These are phyloP conservation scores for Malurus splendens DNA, from an alignment of 2,797 vertebrate genomes.

Conservation along the genomic window DNA sequence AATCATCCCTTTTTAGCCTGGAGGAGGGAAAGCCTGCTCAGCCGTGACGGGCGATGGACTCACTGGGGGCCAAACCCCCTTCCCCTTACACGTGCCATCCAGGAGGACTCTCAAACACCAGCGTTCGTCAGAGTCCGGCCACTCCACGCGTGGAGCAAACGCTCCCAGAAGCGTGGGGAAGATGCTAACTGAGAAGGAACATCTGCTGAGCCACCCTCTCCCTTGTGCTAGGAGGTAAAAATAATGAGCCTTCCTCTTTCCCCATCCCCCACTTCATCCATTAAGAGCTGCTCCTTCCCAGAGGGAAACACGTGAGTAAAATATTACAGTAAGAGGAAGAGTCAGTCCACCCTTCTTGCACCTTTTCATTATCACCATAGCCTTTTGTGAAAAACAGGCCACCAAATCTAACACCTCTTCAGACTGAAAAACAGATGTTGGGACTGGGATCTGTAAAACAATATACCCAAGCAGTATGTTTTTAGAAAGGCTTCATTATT, in stretches of 20 bases:
- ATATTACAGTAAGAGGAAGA: background rate
- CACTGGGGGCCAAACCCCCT: accelerated
- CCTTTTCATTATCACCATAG: background rate
- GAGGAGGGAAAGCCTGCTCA: background rate
- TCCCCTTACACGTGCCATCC: background rate
- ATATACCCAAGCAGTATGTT: background rate
- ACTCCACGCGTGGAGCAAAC: background rate
- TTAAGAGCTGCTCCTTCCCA: background rate
- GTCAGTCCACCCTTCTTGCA: background rate
- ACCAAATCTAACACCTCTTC: background rate
- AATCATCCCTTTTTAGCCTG: background rate
- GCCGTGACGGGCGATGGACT: accelerated
- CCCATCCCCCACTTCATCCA: background rate
- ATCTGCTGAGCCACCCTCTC: background rate
- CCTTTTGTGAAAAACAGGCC: background rate
- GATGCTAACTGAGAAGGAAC: background rate
- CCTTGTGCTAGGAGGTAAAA: background rate
- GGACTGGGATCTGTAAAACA: background rate
- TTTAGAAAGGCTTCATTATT: background rate
- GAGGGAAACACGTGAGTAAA: background rate
- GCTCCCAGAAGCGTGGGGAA: background rate
- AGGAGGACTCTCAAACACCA: background rate
- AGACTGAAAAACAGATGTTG: background rate
- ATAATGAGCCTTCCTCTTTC: background rate
- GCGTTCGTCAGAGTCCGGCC: accelerated